Percentiles rank a stretch among this genome's conserved stretches.
These are phyloP conservation scores for Megaceryle maxima DNA, from an alignment of 2,113 vertebrate species.

Conservation along the genomic window DNA sequence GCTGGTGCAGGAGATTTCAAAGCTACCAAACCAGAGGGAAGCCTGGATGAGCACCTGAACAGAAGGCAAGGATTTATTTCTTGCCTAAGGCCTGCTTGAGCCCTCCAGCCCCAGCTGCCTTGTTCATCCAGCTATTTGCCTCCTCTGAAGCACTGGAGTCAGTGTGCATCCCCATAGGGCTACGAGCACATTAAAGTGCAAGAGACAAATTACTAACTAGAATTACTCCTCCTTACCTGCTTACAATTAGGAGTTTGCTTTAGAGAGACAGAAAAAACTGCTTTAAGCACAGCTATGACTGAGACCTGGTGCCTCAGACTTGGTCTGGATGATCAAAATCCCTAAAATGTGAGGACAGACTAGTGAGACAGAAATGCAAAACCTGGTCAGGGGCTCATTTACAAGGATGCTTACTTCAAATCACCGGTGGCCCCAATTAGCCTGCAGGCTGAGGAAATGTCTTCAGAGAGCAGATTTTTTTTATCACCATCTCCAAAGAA, in stretches of 20 bases:
- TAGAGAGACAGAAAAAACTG: neutral
- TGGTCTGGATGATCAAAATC: neutral
- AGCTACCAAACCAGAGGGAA: neutral
- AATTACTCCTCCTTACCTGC: neutral
- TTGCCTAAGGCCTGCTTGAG: neutral
- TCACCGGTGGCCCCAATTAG: neutral
- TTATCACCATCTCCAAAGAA: neutral
- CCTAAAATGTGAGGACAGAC: neutral
- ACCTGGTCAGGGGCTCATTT: neutral
- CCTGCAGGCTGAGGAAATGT: neutral
- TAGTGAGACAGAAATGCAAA: neutral
- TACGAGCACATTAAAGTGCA: neutral
- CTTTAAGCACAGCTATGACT: neutral
- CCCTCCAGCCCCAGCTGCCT: neutral
- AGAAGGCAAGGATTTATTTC: neutral
- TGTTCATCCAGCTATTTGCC: neutral
- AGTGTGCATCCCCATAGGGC: neutral
- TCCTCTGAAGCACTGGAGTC: neutral
- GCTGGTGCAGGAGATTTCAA: neutral
- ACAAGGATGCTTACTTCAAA: neutral
- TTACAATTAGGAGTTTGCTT: neutral
- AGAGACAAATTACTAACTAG: neutral
- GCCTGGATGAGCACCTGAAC: neutral
- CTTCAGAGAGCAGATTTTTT: neutral
- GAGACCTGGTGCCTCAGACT: neutral